A percentile compares a stretch with the other conserved stretches of the same genome.
phyloP scores from a whole-genome alignment of 2,888 invertebrate genomes.

The Drosophila leonis region DNA sequence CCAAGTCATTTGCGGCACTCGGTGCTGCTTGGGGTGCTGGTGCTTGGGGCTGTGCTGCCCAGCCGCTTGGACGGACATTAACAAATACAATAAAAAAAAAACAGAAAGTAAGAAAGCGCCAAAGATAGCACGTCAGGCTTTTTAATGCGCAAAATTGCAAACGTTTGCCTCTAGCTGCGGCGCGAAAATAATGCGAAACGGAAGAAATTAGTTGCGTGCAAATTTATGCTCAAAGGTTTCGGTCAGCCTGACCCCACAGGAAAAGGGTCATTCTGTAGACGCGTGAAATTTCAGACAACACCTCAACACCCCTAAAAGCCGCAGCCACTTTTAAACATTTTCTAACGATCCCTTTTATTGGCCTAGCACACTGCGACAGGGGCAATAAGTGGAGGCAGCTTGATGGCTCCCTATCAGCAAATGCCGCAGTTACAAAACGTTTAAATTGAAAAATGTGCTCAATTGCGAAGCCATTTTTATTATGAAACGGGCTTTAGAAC shows the following conservation, averaged over 20 bases:
- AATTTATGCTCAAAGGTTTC: constrained; percentile 71
- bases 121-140: constrained; percentile 82
- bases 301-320: constrained; percentile 25
- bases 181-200: constrained; percentile 79
- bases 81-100: constrained; percentile 76
- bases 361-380: constrained; percentile 37
- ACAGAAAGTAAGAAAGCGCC: constrained; percentile 63
- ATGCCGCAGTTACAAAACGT: constrained; percentile 51
- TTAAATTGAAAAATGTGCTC: constrained; percentile 71
- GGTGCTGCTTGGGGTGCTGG: constrained; percentile 36
- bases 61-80: constrained; percentile 67
- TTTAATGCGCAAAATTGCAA: constrained; percentile 82
- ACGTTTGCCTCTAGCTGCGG: constrained; percentile 66
- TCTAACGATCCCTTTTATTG: constrained; percentile 52
- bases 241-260: constrained; percentile 58
- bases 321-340: constrained; percentile 43
- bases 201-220: constrained; percentile 82
- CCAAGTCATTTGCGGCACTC: constrained; percentile 77
- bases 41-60: constrained; percentile 22
- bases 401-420: constrained; percentile 14
- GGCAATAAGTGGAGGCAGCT: background rate
- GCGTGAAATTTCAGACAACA: constrained; percentile 71
- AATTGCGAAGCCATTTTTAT: constrained; percentile 51
- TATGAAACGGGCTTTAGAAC: constrained; percentile 14
- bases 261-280: constrained; percentile 79